A percentile compares a stretch with the other conserved stretches of the same genome.
phyloP scores from a whole-genome alignment of 2,888 invertebrate species.

The Netelia virgata region DNA sequence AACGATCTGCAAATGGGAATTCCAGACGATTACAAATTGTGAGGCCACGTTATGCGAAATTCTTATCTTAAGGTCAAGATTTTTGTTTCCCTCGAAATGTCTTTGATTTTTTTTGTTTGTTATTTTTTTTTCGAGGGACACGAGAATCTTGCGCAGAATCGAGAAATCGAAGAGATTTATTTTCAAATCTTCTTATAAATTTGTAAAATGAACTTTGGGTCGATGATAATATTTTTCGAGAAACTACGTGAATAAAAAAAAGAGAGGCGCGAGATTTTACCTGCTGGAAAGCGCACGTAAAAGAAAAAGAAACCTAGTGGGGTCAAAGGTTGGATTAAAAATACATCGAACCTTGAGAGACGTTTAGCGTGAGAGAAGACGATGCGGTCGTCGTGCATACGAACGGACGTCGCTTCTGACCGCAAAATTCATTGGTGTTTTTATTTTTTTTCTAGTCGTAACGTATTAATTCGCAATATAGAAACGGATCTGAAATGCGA shows the following conservation, averaged over 20 bases:
- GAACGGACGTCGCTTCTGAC: neutral
- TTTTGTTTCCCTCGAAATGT: too few species aligned
- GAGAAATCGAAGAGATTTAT: too few species aligned
- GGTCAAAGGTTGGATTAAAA: slow-evolving; percentile 7
- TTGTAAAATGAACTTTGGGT: too few species aligned
- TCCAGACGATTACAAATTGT: too few species aligned
- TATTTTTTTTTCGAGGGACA: too few species aligned
- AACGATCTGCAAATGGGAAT: too few species aligned
- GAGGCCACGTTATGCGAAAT: too few species aligned
- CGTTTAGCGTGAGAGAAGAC: neutral
- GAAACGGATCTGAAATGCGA: neutral
- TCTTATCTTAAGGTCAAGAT: too few species aligned
- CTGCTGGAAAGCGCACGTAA: neutral
- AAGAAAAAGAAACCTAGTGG: neutral
- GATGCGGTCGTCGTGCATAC: neutral
- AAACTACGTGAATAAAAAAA: neutral
- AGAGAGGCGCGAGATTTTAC: neutral
- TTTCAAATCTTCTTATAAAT: too few species aligned
- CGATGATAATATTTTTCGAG: neutral
- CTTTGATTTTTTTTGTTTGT: too few species aligned
- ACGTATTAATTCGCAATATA: neutral
- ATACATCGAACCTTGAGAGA: slow-evolving; percentile 19
- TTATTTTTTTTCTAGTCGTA: neutral
- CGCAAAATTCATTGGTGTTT: neutral
- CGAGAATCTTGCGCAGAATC: too few species aligned